Base-by-base conservation (phyloP, 2,113 vertebrate genomes). In the Nibea albiflora region DNA sequence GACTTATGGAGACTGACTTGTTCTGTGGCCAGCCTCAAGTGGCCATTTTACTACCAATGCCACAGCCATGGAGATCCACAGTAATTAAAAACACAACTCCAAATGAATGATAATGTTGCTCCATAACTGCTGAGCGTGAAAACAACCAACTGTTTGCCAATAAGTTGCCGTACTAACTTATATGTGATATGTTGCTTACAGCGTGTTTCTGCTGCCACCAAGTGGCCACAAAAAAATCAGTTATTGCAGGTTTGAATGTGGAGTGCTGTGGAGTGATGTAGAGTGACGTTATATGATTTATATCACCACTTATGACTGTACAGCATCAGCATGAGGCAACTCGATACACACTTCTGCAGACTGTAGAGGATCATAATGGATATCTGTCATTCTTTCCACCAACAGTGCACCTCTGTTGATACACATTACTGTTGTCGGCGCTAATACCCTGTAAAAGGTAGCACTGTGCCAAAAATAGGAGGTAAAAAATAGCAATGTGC, bases 291-390 rank as follows among this genome's bases (percentile, higher is more conserved):
- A 6, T 53, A 22, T 78, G 35, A 39, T 72, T 83, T 80, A 17
- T 35, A 31, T 46, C 56, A 66, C 12, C 46, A 62, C 26, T 58
- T 39, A 54, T 14, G 7, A 26, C 15, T 31, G 2, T 31, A 50
- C 44, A 61, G 65, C 22, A 14, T 61, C n/a, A 65, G 76, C 31
- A 11, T 15, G 26, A 19, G 11, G 35, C 14, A 31, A 64, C 61
- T 24, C 22, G 42, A 79, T 78, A 35, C 56, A 70, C 42, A 67
- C 61, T 79, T 73, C 42, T 83, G 76, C 73, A 65, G 24, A 68
- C 53, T 74, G 24, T 35, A 56, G 68, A 73, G 46, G 57, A 81
- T 14, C 56, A 26, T 80, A 85, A 85, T 85, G 81, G 78, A 82
- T 69, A 71, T 65, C 44, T 28, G 39, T 73, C 20, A 22, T 63